These are phyloP conservation scores for Platycheirus rosarum DNA, from an alignment of 2,888 invertebrate species.

Conservation along the genomic window DNA sequence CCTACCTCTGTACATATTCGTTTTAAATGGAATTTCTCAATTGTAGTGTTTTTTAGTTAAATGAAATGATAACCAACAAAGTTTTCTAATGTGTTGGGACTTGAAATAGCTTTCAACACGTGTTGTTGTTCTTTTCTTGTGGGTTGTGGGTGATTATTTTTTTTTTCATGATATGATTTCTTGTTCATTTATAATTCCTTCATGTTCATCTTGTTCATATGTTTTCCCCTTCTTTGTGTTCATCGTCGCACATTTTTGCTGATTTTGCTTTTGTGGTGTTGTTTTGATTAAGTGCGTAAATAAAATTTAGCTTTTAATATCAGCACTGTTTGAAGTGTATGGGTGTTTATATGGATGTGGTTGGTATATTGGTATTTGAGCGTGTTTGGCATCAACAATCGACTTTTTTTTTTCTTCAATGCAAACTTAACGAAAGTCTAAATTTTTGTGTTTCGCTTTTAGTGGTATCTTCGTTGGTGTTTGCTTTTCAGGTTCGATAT, in stretches of 20 bases:
- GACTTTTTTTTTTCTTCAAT: constrained; percentile 35
- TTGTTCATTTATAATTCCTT: constrained; percentile 19
- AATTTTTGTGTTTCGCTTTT: constrained; percentile 58
- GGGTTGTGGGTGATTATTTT: background rate
- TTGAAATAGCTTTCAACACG: constrained; percentile 1
- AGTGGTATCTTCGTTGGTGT: constrained; percentile 47
- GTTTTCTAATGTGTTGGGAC: background rate
- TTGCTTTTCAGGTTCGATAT: too few species aligned
- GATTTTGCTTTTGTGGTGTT: constrained; percentile 37
- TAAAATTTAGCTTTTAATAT: constrained; percentile 19
- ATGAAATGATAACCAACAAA: too few species aligned
- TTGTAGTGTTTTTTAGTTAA: too few species aligned
- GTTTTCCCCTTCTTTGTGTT: constrained; percentile 37
- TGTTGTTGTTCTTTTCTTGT: background rate
- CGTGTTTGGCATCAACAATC: background rate
- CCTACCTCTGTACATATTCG: too few species aligned
- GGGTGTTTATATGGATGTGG: background rate
- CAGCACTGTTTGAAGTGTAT: constrained; percentile 2
- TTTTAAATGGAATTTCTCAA: too few species aligned
- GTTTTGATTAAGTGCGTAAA: constrained; percentile 68
- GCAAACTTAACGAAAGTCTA: constrained; percentile 57
- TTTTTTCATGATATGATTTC: constrained; percentile 4
- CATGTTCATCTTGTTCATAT: constrained; percentile 32
- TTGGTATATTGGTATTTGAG: constrained; percentile 8
- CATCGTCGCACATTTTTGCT: constrained; percentile 29